phyloP scores from a whole-genome alignment of 2,888 invertebrate species.

The Noctua fimbriata region DNA sequence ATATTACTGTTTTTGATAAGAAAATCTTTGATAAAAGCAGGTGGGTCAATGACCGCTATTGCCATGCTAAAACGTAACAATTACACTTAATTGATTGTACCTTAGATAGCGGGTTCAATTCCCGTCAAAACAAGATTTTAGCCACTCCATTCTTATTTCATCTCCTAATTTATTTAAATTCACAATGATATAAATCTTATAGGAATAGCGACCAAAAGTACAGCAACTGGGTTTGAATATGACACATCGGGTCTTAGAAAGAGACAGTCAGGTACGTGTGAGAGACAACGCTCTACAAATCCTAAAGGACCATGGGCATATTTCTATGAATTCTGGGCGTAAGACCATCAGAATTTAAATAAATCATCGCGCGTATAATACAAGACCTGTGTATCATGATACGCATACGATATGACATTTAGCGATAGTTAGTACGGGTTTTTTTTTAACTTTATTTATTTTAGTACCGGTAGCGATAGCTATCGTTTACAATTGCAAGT shows the following conservation, averaged over 20 bases:
- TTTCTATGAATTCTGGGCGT: background rate
- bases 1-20: background rate
- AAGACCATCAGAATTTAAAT: background rate
- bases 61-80: background rate
- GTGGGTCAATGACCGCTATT: background rate
- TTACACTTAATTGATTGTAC: background rate
- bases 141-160: background rate
- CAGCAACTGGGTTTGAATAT: background rate
- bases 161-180: background rate
- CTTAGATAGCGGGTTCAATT: background rate
- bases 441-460: too few relatives aligned
- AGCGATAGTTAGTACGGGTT: too few relatives aligned
- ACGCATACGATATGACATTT: too few relatives aligned
- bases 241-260: background rate
- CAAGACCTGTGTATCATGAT: too few relatives aligned
- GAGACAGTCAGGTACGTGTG: background rate
- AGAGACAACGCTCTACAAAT: background rate
- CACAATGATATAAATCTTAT: background rate
- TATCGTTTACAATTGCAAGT: too few relatives aligned
- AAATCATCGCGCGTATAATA: too few relatives aligned
- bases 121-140: background rate
- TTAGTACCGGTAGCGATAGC: too few relatives aligned
- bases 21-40: background rate
- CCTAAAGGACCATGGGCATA: background rate
- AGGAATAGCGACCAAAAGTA: conserved; percentile 15